Conservation (phyloP, 1,140 invertebrate species). For the Papilio glaucus region DNA sequence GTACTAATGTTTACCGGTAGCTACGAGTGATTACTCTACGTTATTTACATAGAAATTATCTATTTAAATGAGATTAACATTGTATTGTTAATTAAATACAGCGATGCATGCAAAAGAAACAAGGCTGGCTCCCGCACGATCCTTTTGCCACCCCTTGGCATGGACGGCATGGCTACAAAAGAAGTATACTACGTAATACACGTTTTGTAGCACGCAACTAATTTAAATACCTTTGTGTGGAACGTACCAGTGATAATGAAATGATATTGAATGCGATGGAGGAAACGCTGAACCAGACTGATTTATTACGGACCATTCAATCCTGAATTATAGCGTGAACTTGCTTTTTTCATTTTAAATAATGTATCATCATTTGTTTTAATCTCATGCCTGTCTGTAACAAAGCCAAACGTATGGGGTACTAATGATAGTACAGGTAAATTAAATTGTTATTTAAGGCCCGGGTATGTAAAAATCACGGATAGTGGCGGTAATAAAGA, state of each 20-base stretch:
- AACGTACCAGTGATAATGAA: conserved; percentile 45
- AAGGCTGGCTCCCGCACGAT: conserved; percentile 64
- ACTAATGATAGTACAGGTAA: neutral
- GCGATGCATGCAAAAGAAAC: conserved; percentile 49
- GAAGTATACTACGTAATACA: conserved; percentile 48
- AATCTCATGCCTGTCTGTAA: neutral
- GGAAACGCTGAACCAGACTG: conserved; percentile 44
- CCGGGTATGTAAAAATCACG: no score
- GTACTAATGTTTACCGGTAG: conserved; percentile 47
- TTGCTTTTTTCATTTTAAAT: conserved; percentile 15
- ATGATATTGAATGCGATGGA: conserved; percentile 40
- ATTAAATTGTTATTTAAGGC: neutral
- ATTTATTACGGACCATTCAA: conserved; percentile 48
- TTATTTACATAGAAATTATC: conserved; percentile 51
- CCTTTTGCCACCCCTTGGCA: conserved; percentile 48
- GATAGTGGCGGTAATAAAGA: no score
- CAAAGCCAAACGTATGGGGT: neutral
- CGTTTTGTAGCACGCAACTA: conserved; percentile 40
- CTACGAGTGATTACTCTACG: conserved; percentile 51
- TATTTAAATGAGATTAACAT: conserved; percentile 52
- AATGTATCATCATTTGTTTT: conserved; percentile 24
- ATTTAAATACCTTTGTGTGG: conserved; percentile 58
- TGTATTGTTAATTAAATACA: conserved; percentile 56
- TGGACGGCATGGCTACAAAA: conserved; percentile 50
- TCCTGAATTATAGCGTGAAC: conserved; percentile 42